phyloP scores from a whole-genome alignment of 2,113 vertebrate species.

The Gasterosteus nipponicus region DNA sequence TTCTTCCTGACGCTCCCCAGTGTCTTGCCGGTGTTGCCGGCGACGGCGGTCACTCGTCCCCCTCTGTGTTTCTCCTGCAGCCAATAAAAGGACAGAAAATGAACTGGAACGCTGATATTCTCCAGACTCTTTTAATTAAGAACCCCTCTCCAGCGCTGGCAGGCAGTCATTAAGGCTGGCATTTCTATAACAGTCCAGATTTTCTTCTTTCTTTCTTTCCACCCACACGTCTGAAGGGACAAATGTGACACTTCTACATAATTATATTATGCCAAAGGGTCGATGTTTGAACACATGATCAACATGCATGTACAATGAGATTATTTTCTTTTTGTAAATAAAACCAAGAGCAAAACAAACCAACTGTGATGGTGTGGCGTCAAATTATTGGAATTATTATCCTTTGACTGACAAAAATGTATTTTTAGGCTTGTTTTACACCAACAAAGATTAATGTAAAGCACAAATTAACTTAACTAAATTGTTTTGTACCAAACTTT shows the following conservation, averaged over 20 bases:
- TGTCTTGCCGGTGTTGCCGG: constrained; percentile 80
- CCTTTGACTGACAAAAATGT: neutral
- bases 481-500: too few relatives aligned
- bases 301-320: neutral
- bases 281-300: neutral
- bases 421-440: neutral
- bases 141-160: constrained; percentile 15
- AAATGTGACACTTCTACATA: constrained; percentile 10
- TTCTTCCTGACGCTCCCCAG: constrained; percentile 78
- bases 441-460: neutral
- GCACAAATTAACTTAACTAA: too few relatives aligned
- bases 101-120: constrained; percentile 53
- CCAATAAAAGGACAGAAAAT: constrained; percentile 48
- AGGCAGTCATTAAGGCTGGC: constrained; percentile 47
- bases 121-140: constrained; percentile 54
- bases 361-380: neutral
- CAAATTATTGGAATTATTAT: neutral
- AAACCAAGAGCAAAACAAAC: neutral
- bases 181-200: constrained; percentile 43
- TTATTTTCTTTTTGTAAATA: neutral
- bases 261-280: neutral
- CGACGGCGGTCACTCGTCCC: constrained; percentile 79
- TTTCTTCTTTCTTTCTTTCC: constrained; percentile 29
- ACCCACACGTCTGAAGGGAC: neutral
- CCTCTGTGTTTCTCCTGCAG: constrained; percentile 81